These are phyloP conservation scores for Nomada ruficornis DNA, from an alignment of 2,888 invertebrate species.

Conservation along the genomic window DNA sequence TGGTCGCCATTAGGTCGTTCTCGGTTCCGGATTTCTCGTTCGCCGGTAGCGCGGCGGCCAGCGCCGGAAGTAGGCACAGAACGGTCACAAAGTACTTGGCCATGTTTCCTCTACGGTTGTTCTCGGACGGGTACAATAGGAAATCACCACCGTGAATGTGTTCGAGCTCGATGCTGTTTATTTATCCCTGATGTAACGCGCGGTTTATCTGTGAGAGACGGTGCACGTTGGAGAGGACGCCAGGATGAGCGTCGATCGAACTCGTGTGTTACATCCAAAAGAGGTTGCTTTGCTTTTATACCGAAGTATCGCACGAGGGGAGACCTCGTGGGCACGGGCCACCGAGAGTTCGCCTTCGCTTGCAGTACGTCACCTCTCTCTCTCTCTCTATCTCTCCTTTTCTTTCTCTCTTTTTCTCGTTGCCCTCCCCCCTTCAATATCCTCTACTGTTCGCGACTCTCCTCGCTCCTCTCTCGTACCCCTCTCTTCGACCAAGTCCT, in stretches of 20 bases:
- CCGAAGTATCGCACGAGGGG: slow-evolving; percentile 81
- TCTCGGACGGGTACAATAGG: neutral
- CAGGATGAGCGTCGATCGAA: slow-evolving; percentile 78
- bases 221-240: slow-evolving; percentile 44
- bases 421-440: neutral
- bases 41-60: slow-evolving; percentile 88
- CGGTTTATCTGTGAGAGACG: slow-evolving; percentile 13
- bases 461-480: slow-evolving; percentile 61
- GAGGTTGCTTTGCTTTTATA: slow-evolving; percentile 84
- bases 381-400: slow-evolving; percentile 20
- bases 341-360: slow-evolving; percentile 72
- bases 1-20: slow-evolving; percentile 91
- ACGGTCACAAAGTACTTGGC: slow-evolving; percentile 71
- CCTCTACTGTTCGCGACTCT: slow-evolving; percentile 39
- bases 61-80: slow-evolving; percentile 74
- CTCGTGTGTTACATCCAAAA: slow-evolving; percentile 84
- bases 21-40: slow-evolving; percentile 89
- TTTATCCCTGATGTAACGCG: slow-evolving; percentile 25
- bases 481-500: slow-evolving; percentile 49
- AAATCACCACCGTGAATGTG: slow-evolving; percentile 28
- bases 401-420: slow-evolving; percentile 16
- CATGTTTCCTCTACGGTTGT: slow-evolving; percentile 46
- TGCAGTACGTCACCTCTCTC: slow-evolving; percentile 44
- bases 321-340: slow-evolving; percentile 73
- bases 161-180: neutral